phyloP scores from a whole-genome alignment of 2,888 invertebrate genomes.

The Calliscelio sp. region DNA sequence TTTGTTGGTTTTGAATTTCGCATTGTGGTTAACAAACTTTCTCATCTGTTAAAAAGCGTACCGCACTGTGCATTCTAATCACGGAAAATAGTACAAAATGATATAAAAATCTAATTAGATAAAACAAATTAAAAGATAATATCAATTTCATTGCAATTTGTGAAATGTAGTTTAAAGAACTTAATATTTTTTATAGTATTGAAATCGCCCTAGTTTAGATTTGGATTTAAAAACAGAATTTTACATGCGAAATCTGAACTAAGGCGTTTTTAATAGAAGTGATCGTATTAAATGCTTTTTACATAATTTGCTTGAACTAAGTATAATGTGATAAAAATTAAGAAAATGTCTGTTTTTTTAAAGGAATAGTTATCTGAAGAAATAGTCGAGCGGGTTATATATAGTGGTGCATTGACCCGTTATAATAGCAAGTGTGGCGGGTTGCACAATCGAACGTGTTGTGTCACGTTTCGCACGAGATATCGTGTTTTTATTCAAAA shows the following conservation, averaged over 20 bases:
- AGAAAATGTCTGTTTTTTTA: background rate
- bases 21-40: conserved; percentile 39
- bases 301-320: no score
- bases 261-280: no score
- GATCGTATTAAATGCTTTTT: no score
- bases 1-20: conserved; percentile 39
- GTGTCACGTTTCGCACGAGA: conserved; percentile 49
- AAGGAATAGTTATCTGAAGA: conserved; percentile 14
- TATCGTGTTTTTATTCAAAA: conserved; percentile 36
- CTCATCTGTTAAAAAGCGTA: conserved; percentile 8
- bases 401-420: conserved; percentile 57
- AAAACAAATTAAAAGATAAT: background rate
- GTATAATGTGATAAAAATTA: no score
- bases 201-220: no score
- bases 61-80: conserved; percentile 20
- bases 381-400: conserved; percentile 12
- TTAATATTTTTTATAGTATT: no score
- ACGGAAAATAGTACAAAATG: background rate
- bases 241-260: no score
- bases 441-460: conserved; percentile 59
- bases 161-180: no score
- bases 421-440: conserved; percentile 56
- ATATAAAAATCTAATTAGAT: background rate
- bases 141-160: no score
- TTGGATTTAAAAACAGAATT: no score